phyloP scores from a whole-genome alignment of 2,888 invertebrate genomes.

The Netelia inedita region DNA sequence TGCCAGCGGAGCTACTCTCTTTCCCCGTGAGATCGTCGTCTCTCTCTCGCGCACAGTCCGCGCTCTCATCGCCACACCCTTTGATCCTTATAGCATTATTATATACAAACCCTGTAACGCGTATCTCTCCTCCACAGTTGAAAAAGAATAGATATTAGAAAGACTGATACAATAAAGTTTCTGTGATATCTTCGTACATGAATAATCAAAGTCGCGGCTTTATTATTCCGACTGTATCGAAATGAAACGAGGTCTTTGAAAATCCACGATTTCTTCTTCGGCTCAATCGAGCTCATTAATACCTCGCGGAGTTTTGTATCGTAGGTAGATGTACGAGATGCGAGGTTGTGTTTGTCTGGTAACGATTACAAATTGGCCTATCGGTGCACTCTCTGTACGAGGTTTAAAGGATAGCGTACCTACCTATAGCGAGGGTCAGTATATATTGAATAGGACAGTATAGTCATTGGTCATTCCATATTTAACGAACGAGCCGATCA shows the following conservation, averaged over 20 bases:
- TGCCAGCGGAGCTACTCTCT: constrained; percentile 70
- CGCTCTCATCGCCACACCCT: constrained; percentile 62
- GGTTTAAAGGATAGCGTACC: constrained; percentile 78
- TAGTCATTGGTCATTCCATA: neutral
- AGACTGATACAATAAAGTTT: constrained; percentile 39
- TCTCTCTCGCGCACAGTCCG: constrained; percentile 41
- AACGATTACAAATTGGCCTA: constrained; percentile 84
- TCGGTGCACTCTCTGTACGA: constrained; percentile 78
- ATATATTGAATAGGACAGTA: neutral
- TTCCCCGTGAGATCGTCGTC: constrained; percentile 66
- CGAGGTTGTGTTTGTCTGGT: constrained; percentile 73
- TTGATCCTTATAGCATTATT: constrained; percentile 63
- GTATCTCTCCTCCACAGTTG: constrained; percentile 21
- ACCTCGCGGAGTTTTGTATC: constrained; percentile 31
- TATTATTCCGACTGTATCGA: neutral
- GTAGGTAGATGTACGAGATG: constrained; percentile 54
- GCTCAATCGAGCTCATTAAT: constrained; percentile 35
- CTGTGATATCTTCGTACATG: constrained; percentile 39
- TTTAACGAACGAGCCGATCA: neutral
- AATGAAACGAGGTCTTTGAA: constrained; percentile 13
- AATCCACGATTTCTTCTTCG: constrained; percentile 16
- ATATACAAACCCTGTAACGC: constrained; percentile 31
- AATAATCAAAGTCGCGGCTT: neutral
- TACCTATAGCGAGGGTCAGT: neutral
- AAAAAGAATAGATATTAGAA: constrained; percentile 58